Evolutionary conservation across 2,113 vertebrate genomes (phyloP).

Genomic region (Isurus oxyrinchus): DNA sequence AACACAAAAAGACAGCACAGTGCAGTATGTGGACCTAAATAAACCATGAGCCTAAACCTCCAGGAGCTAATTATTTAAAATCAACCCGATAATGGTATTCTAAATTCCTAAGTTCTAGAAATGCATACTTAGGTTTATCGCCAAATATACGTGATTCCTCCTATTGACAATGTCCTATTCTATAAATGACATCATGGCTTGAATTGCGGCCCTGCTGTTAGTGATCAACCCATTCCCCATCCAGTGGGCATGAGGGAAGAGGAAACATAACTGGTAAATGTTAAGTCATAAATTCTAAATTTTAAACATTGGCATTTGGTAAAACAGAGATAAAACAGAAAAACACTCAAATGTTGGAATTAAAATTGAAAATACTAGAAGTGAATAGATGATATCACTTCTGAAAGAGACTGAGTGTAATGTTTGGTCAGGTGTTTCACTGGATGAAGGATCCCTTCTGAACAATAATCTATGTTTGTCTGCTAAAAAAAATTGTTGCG

Average conservation of each 20-base stretch:
- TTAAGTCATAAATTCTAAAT: not conserved
- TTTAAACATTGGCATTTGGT: not conserved
- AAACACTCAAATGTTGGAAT: not conserved
- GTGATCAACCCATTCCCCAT: not conserved
- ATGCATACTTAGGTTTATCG: not conserved
- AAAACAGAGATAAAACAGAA: not conserved
- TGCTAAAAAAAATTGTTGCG: not conserved
- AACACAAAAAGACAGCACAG: not conserved
- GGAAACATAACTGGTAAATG: not conserved
- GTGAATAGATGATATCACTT: not conserved
- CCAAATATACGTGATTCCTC: not conserved
- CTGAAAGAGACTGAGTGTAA: not conserved
- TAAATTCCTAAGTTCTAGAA: not conserved
- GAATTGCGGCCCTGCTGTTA: not conserved
- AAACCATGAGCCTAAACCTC: not conserved
- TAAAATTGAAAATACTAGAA: not conserved
- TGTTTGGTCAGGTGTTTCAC: not conserved
- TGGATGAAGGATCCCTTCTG: not conserved
- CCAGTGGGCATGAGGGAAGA: not conserved
- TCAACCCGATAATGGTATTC: not conserved
- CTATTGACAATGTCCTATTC: not conserved
- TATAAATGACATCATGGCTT: not conserved
- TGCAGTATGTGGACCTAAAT: not conserved
- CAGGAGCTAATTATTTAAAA: not conserved
- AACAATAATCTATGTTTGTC: not conserved